A percentile compares a stretch with the other conserved stretches of the same genome.
Evolutionary conservation across 2,797 vertebrate genomes (phyloP).

Genomic region (Tympanoctomys barrerae): DNA sequence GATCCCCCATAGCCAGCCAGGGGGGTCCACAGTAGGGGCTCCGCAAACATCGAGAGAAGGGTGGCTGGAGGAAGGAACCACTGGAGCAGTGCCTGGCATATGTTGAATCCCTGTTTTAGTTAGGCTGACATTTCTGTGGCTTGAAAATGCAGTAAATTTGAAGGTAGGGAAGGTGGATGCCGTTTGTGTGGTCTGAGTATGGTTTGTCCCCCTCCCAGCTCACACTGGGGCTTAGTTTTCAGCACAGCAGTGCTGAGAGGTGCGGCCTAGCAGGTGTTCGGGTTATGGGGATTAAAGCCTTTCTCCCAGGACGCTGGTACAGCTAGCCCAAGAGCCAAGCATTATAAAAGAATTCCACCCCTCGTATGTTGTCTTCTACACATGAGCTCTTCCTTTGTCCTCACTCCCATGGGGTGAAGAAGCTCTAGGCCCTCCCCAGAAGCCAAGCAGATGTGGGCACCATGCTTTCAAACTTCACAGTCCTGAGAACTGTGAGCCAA

Average conservation of each 20-base stretch:
- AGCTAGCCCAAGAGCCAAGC: neutral
- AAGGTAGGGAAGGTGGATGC: neutral
- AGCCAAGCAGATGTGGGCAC: neutral
- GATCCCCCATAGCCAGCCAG: neutral
- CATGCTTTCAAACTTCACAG: neutral
- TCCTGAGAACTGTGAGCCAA: neutral
- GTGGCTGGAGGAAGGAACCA: neutral
- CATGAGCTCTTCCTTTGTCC: neutral
- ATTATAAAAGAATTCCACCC: neutral
- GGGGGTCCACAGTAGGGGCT: rapidly evolving
- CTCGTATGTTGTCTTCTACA: neutral
- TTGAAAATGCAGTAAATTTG: neutral
- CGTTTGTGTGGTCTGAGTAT: neutral
- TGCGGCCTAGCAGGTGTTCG: too few relatives aligned
- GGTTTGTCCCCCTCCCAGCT: neutral
- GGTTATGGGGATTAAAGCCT: neutral
- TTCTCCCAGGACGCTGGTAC: neutral
- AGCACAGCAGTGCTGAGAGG: neutral
- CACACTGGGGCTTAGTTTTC: rapidly evolving
- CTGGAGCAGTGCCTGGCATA: neutral
- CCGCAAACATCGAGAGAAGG: neutral
- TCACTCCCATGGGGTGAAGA: too few relatives aligned
- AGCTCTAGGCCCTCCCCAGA: neutral
- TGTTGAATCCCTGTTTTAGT: neutral
- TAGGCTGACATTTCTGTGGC: neutral